These are phyloP conservation scores for Etheostoma cragini DNA, from an alignment of 2,113 vertebrate species.

Conservation along the genomic window DNA sequence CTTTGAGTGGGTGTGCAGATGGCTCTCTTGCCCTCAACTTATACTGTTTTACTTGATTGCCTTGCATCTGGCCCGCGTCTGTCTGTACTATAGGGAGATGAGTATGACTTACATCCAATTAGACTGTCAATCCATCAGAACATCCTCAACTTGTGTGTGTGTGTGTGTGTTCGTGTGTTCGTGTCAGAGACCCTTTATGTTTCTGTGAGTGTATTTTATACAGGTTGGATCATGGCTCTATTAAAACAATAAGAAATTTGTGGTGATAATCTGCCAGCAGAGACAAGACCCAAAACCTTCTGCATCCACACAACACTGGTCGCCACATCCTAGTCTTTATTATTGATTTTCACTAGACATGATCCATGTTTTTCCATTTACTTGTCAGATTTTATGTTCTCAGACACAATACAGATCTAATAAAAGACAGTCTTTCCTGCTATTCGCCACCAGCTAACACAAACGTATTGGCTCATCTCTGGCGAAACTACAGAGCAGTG, in stretches of 20 bases:
- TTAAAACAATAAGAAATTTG: slow-evolving; percentile 62
- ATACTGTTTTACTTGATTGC: slow-evolving; percentile 55
- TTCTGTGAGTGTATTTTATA: slow-evolving; percentile 4
- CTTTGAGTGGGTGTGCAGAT: slow-evolving; percentile 61
- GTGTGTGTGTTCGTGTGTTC: background rate
- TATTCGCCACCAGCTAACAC: slow-evolving; percentile 49
- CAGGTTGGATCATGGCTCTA: slow-evolving; percentile 53
- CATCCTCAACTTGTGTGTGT: slow-evolving; percentile 34
- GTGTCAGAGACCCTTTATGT: background rate
- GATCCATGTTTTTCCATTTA: slow-evolving; percentile 79
- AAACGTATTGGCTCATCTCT: slow-evolving; percentile 45
- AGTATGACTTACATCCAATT: slow-evolving; percentile 57
- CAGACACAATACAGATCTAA: slow-evolving; percentile 73
- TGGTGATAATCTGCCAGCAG: slow-evolving; percentile 57
- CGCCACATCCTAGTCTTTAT: slow-evolving; percentile 58
- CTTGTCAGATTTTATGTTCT: slow-evolving; percentile 79
- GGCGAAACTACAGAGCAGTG: slow-evolving; percentile 5
- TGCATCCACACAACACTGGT: slow-evolving; percentile 21
- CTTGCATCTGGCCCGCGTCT: slow-evolving; percentile 46
- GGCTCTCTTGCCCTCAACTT: slow-evolving; percentile 43
- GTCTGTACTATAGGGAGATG: slow-evolving; percentile 30
- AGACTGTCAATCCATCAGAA: slow-evolving; percentile 55
- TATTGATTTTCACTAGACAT: slow-evolving; percentile 68
- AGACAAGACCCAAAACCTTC: slow-evolving; percentile 51
- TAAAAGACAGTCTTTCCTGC: slow-evolving; percentile 60